phyloP scores from a whole-genome alignment of 2,113 vertebrate genomes.

The Silurus glanis region DNA sequence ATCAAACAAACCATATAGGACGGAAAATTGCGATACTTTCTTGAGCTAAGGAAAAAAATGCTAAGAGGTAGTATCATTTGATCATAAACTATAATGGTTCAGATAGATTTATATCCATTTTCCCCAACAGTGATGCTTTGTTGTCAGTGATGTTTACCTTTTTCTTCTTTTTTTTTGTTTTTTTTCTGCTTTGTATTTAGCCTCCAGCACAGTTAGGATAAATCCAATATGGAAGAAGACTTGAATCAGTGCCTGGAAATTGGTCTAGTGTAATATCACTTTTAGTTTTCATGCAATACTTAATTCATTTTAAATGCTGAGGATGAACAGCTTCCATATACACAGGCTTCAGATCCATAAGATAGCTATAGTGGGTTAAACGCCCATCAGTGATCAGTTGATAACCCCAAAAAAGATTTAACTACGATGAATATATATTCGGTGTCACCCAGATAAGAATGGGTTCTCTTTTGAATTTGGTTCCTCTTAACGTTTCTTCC shows the following conservation, averaged over 20 bases:
- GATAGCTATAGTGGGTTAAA: too few relatives aligned
- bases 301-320: background rate
- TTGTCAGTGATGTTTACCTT: background rate
- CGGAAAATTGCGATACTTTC: background rate
- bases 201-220: background rate
- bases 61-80: background rate
- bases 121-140: background rate
- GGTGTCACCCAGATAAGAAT: too few relatives aligned
- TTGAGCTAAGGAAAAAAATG: background rate
- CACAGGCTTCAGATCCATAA: too few relatives aligned
- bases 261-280: background rate
- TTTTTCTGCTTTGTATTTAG: background rate
- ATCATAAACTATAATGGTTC: background rate
- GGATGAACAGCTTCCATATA: too few relatives aligned
- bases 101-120: background rate
- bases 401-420: too few relatives aligned
- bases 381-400: too few relatives aligned
- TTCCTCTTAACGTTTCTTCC: too few relatives aligned
- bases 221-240: background rate
- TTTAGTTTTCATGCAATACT: background rate
- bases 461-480: too few relatives aligned
- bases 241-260: background rate
- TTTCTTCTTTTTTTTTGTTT: background rate
- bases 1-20: background rate
- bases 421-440: too few relatives aligned